Conservation (phyloP, 1,140 invertebrate genomes). For the Rhopalosiphum maidis region DNA sequence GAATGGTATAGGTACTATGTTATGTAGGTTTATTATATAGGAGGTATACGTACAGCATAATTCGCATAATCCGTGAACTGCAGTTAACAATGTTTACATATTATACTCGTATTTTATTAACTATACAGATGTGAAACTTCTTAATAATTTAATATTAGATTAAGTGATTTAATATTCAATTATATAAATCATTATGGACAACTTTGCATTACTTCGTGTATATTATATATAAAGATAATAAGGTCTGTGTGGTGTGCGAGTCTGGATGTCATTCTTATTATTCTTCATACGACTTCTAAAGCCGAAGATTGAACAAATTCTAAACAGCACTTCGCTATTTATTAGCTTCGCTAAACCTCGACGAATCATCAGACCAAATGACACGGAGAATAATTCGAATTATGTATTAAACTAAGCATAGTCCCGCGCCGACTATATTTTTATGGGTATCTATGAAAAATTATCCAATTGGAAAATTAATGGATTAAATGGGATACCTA, state of each 20-base stretch:
- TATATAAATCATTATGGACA: background rate
- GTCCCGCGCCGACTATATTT: background rate
- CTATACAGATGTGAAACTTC: background rate
- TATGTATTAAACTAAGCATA: background rate
- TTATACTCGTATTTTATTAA: background rate
- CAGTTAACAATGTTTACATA: background rate
- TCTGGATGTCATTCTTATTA: background rate
- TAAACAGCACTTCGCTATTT: background rate
- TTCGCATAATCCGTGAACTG: background rate
- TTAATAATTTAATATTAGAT: background rate
- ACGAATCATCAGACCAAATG: background rate
- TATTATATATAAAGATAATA: background rate
- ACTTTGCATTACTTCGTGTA: background rate
- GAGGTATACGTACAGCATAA: background rate
- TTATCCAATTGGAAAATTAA: conserved; percentile 9
- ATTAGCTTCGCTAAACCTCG: background rate
- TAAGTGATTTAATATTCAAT: background rate
- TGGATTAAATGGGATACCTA: background rate
- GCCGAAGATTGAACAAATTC: background rate
- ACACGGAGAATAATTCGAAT: background rate
- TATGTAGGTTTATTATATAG: too few relatives aligned
- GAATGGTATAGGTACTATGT: background rate
- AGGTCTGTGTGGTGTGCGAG: background rate
- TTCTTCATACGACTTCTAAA: background rate
- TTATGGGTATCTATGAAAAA: background rate